Evolutionary conservation across 1,140 invertebrate genomes (phyloP).

Genomic region (Zophobas atratus): DNA sequence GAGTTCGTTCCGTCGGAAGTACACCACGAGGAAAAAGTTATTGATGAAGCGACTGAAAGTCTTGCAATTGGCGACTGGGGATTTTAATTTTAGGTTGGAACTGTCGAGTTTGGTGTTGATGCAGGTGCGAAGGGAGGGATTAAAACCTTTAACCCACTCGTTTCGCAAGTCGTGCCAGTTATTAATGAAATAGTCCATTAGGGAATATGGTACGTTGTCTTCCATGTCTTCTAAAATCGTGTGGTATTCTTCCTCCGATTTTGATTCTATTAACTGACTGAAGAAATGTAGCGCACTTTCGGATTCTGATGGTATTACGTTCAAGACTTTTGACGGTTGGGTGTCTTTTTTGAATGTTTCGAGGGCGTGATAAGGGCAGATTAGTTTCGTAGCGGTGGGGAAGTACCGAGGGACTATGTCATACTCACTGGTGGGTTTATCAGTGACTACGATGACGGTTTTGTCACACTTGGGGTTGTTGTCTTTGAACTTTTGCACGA

Average conservation of each 20-base stretch:
- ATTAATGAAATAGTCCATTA: background rate
- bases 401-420: background rate
- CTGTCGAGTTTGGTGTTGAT: slow-evolving; percentile 5
- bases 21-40: background rate
- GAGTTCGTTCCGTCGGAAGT: background rate
- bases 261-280: background rate
- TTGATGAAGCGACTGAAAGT: background rate
- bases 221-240: background rate
- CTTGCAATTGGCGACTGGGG: background rate
- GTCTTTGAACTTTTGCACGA: background rate
- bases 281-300: background rate
- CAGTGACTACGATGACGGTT: background rate
- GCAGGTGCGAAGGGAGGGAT: background rate
- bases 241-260: background rate
- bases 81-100: background rate
- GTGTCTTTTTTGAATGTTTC: background rate
- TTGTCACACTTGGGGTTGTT: background rate
- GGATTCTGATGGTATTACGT: background rate
- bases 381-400: background rate
- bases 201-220: background rate
- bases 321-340: background rate
- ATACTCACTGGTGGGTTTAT: background rate
- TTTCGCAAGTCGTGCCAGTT: slow-evolving; percentile 2
- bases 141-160: background rate
- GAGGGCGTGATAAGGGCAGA: background rate